A percentile compares a stretch with the other conserved stretches of the same genome.
phyloP scores from a whole-genome alignment of 1,140 invertebrate species.

The Ips typographus region DNA sequence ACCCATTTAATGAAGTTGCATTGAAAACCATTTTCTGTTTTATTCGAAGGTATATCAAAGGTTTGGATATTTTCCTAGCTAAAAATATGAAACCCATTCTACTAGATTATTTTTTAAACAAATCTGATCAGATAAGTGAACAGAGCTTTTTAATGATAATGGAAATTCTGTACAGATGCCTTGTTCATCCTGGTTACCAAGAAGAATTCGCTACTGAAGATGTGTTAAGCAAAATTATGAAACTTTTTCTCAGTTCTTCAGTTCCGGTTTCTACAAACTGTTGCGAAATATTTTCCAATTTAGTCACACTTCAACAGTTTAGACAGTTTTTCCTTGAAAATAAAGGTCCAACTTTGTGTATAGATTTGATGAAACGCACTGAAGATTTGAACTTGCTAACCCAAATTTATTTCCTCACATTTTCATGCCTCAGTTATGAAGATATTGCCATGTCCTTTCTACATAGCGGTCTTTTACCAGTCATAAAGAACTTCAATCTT shows the following conservation, averaged over 20 bases:
- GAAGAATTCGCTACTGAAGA: conserved; percentile 29
- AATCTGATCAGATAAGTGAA: conserved; percentile 18
- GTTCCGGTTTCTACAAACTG: conserved; percentile 26
- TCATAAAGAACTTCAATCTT: conserved; percentile 36
- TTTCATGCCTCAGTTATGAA: conserved; percentile 38
- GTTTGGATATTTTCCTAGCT: conserved; percentile 31
- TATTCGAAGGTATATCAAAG: conserved; percentile 29
- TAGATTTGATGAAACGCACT: conserved; percentile 28
- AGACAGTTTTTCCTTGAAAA: conserved; percentile 38
- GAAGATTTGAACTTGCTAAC: conserved; percentile 38
- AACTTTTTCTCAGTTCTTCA: conserved; percentile 23
- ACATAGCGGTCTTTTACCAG: conserved; percentile 31
- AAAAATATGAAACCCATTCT: conserved; percentile 33
- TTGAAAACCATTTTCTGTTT: conserved; percentile 40
- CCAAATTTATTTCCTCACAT: conserved; percentile 40
- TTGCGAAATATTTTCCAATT: conserved; percentile 39
- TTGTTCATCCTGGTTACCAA: conserved; percentile 34
- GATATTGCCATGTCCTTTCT: conserved; percentile 38
- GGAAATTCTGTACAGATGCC: conserved; percentile 39
- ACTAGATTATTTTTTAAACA: conserved; percentile 36
- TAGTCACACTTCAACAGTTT: conserved; percentile 30
- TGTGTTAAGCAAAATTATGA: conserved; percentile 34
- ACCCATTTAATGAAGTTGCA: conserved; percentile 40
- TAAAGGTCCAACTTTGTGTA: conserved; percentile 34
- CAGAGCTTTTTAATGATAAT: conserved; percentile 35